Evolutionary conservation across 2,888 invertebrate species (phyloP).

Genomic region (Kuschelorhynchus macadamiae): DNA sequence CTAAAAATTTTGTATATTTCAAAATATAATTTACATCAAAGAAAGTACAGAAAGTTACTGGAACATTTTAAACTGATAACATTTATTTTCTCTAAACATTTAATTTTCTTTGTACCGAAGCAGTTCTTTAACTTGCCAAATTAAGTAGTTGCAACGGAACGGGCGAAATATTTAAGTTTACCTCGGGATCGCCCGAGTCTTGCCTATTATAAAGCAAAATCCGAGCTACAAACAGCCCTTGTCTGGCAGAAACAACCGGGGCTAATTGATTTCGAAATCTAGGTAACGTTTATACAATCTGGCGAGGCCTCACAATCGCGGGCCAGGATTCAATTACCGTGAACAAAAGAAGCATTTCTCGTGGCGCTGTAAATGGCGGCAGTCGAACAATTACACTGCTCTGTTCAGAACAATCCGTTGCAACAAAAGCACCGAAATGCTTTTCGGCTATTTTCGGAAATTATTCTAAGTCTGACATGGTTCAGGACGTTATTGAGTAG

Average conservation of each 20-base stretch:
- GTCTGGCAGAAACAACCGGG: slow-evolving; percentile 55
- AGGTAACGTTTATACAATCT: slow-evolving; percentile 66
- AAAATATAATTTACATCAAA: too few relatives aligned
- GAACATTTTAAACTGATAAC: too few relatives aligned
- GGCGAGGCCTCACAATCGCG: slow-evolving; percentile 63
- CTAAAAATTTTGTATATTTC: too few relatives aligned
- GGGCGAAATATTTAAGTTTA: too few relatives aligned
- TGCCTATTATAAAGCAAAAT: slow-evolving; percentile 11
- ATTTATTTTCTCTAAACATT: too few relatives aligned
- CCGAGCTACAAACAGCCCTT: slow-evolving; percentile 24
- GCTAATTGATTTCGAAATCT: slow-evolving; percentile 65
- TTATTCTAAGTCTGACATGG: slow-evolving; percentile 16
- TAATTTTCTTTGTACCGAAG: too few relatives aligned
- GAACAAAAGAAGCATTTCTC: slow-evolving; percentile 67
- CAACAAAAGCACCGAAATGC: slow-evolving; percentile 53
- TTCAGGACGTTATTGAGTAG: neutral
- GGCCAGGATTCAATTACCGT: slow-evolving; percentile 65
- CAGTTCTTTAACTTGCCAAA: too few relatives aligned
- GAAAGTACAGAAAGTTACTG: too few relatives aligned
- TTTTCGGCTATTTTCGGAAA: slow-evolving; percentile 56
- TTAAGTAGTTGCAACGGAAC: too few relatives aligned
- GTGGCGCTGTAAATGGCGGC: slow-evolving; percentile 66
- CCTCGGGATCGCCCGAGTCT: too few relatives aligned
- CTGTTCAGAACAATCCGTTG: slow-evolving; percentile 38
- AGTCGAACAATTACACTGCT: slow-evolving; percentile 62